phyloP scores from a whole-genome alignment of 2,113 vertebrate genomes.

The Pao palembangensis region DNA sequence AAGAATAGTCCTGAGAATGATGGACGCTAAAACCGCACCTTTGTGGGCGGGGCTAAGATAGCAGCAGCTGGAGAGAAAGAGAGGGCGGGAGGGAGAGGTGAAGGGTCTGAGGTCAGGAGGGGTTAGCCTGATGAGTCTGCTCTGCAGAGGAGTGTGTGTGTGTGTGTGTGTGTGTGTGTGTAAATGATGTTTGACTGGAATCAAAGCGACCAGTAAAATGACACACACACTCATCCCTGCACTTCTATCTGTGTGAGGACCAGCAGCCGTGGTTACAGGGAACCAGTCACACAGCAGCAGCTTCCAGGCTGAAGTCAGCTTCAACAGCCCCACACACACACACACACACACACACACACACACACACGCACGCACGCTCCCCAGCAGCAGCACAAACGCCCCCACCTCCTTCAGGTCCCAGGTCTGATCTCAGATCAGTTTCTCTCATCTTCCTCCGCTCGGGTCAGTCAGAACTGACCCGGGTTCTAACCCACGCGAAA shows the following conservation, averaged over 20 bases:
- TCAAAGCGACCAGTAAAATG: too few relatives aligned
- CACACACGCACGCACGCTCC: neutral
- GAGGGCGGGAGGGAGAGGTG: constrained; percentile 31
- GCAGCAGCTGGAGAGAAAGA: neutral
- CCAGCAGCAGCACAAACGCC: too few relatives aligned
- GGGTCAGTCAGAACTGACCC: constrained; percentile 56
- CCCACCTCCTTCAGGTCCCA: too few relatives aligned
- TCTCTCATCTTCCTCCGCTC: too few relatives aligned
- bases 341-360: constrained; percentile 18
- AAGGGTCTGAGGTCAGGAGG: constrained; percentile 21
- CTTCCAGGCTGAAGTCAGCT: constrained; percentile 21
- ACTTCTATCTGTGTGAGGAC: neutral
- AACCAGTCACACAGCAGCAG: constrained; percentile 51
- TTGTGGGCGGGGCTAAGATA: too few relatives aligned
- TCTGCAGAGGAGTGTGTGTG: constrained; percentile 15
- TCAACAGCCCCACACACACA: constrained; percentile 17
- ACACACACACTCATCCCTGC: neutral
- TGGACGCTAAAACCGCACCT: neutral
- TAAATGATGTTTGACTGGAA: too few relatives aligned
- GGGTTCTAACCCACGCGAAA: constrained; percentile 44
- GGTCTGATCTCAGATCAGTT: too few relatives aligned
- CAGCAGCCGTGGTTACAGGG: neutral
- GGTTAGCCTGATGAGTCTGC: constrained; percentile 71
- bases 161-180: constrained; percentile 17
- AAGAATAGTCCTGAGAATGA: neutral